Percentiles rank a stretch among this genome's conserved stretches.
These are phyloP conservation scores for Urosaurus nigricauda DNA, from an alignment of 2,797 vertebrate species.

Conservation along the genomic window DNA sequence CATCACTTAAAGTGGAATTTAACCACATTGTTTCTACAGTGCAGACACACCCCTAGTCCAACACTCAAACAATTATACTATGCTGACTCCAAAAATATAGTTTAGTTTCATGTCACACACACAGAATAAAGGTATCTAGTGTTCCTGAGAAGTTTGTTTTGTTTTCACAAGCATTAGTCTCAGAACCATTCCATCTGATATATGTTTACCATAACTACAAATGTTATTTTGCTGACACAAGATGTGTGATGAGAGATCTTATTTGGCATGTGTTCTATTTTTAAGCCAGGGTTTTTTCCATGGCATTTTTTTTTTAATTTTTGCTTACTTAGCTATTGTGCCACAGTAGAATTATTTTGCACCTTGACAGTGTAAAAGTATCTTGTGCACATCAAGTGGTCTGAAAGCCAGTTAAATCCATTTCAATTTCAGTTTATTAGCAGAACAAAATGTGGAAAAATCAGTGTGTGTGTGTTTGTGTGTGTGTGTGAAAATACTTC, in stretches of 20 bases:
- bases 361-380: too few relatives aligned
- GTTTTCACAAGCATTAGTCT: neutral
- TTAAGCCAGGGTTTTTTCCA: neutral
- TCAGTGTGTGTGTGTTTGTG: too few relatives aligned
- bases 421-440: too few relatives aligned
- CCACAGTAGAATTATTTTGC: too few relatives aligned
- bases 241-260: slow-evolving; percentile 34
- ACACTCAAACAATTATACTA: too few relatives aligned
- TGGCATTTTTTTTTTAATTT: neutral
- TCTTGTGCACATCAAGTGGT: too few relatives aligned
- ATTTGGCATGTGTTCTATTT: slow-evolving; percentile 38
- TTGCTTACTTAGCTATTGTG: too few relatives aligned
- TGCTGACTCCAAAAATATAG: neutral
- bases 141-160: neutral
- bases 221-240: slow-evolving; percentile 33
- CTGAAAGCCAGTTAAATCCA: neutral
- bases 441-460: too few relatives aligned
- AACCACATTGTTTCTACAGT: too few relatives aligned
- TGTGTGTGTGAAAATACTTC: too few relatives aligned
- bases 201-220: slow-evolving; percentile 37
- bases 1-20: too few relatives aligned
- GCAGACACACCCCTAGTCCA: too few relatives aligned
- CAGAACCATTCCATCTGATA: slow-evolving; percentile 26
- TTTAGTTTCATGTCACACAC: neutral
- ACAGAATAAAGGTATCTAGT: neutral